phyloP scores from a whole-genome alignment of 2,888 invertebrate genomes.

The Trilocha varians region DNA sequence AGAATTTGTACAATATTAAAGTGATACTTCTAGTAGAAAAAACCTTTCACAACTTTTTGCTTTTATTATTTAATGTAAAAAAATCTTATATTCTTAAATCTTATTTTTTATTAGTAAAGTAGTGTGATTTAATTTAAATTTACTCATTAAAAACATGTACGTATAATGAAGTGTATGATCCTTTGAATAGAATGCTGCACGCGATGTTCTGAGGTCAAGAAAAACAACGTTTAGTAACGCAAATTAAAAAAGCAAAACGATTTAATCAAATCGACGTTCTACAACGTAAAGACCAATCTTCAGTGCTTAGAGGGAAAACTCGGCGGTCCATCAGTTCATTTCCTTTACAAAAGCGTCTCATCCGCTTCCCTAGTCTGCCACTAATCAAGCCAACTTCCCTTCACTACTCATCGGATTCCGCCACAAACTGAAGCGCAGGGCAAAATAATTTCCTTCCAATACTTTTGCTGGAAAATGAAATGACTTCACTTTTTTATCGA shows the following conservation, averaged over 20 bases:
- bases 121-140: too few species aligned
- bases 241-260: not conserved
- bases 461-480: not conserved
- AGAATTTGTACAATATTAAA: too few species aligned
- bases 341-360: slow-evolving; percentile 18
- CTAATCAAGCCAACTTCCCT: slow-evolving; percentile 20
- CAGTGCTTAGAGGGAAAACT: slow-evolving; percentile 9
- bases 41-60: too few species aligned
- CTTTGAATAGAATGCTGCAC: too few species aligned
- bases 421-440: not conserved
- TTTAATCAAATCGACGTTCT: not conserved
- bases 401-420: not conserved
- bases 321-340: slow-evolving; percentile 19
- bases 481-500: not conserved
- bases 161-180: too few species aligned
- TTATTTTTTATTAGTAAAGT: too few species aligned
- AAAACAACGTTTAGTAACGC: too few species aligned
- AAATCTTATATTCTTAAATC: too few species aligned
- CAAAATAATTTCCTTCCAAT: not conserved
- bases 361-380: slow-evolving; percentile 12
- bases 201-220: too few species aligned
- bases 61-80: too few species aligned
- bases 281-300: not conserved
- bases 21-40: too few species aligned
- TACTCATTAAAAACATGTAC: too few species aligned